Percentiles rank a stretch among this genome's conserved stretches.
Conservation (phyloP, 2,888 invertebrate genomes). For the Amiota minor region DNA sequence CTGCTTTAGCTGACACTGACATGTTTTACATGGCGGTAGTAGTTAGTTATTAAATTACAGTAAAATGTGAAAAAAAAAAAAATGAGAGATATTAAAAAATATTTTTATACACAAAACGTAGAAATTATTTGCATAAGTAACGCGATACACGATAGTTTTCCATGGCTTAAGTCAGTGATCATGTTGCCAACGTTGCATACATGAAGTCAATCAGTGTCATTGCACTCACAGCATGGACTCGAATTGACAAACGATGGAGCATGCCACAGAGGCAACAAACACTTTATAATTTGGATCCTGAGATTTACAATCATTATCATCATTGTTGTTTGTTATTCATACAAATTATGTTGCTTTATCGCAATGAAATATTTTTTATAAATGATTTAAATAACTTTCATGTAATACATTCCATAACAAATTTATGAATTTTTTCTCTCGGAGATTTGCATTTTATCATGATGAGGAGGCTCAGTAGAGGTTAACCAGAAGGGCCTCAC, state of each 20-base stretch:
- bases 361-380: too few species aligned
- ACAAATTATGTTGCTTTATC: too few species aligned
- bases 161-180: constrained; percentile 6
- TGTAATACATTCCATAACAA: too few species aligned
- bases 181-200: neutral
- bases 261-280: neutral
- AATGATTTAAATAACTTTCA: too few species aligned
- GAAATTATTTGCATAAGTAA: constrained; percentile 68
- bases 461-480: too few species aligned
- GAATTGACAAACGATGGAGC: neutral
- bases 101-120: constrained; percentile 24
- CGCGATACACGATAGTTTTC: constrained; percentile 51
- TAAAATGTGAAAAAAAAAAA: neutral
- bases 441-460: too few species aligned
- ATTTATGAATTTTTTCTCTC: too few species aligned
- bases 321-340: too few species aligned
- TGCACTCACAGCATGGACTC: constrained; percentile 20
- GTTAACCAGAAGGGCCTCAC: too few species aligned
- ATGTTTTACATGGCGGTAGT: constrained; percentile 27
- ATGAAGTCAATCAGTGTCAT: constrained; percentile 21
- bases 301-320: too few species aligned
- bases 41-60: constrained; percentile 27
- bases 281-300: too few species aligned
- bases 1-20: constrained; percentile 28
- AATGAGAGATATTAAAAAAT: neutral